Conservation (phyloP, 2,888 invertebrate species). For the Oscheius onirici region DNA sequence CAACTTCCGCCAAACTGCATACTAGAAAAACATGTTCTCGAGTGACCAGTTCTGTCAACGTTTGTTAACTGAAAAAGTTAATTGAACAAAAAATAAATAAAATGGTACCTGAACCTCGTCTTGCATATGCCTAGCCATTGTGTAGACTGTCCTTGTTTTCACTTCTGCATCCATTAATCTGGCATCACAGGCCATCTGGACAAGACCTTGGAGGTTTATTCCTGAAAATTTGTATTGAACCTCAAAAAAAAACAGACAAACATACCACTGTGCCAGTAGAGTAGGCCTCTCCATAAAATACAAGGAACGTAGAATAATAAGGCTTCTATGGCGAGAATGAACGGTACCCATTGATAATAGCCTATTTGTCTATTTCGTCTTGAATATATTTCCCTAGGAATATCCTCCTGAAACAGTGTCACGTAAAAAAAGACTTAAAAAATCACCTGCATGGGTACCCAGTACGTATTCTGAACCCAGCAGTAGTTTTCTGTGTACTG, state of each 20-base stretch:
- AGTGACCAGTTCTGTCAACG: conserved; percentile 62
- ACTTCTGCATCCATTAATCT: conserved; percentile 71
- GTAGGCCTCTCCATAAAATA: conserved; percentile 71
- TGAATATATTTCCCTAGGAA: conserved; percentile 71
- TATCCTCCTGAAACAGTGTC: conserved; percentile 62
- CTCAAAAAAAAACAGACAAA: neutral
- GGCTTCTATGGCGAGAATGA: conserved; percentile 71
- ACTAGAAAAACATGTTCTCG: conserved; percentile 61
- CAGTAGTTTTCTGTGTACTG: conserved; percentile 72
- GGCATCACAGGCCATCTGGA: conserved; percentile 72
- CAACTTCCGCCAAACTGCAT: conserved; percentile 63
- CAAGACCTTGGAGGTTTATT: conserved; percentile 71
- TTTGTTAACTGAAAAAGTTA: conserved; percentile 63
- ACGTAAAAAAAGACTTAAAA: neutral
- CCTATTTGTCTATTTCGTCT: conserved; percentile 71
- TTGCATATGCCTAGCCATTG: conserved; percentile 72
- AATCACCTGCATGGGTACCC: conserved; percentile 69
- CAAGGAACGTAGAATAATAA: conserved; percentile 71
- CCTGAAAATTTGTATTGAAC: conserved; percentile 50
- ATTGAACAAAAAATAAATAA: neutral
- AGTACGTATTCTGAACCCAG: conserved; percentile 72
- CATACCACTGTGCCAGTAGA: conserved; percentile 71
- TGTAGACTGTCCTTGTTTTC: conserved; percentile 71
- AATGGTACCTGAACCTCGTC: conserved; percentile 66
- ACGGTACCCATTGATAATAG: conserved; percentile 71